Percentiles rank a stretch among this genome's conserved stretches.
Conservation (phyloP, 2,888 invertebrate species). For the Rhorus exstirpatorius region DNA sequence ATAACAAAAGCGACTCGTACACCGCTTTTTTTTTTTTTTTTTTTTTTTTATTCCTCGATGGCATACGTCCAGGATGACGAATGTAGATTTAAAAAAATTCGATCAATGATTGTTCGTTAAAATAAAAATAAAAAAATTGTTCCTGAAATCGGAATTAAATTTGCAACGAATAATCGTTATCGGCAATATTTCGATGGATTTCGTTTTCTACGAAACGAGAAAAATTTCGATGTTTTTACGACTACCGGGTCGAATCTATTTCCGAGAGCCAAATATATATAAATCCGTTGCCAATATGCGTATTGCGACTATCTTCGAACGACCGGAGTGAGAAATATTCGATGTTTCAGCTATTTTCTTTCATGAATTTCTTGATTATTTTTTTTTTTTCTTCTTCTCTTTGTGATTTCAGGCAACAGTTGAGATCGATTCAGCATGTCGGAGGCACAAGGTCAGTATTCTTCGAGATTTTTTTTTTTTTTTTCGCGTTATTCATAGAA, state of each 20-base stretch:
- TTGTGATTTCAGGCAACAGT: slow-evolving; percentile 69
- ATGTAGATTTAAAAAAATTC: slow-evolving; percentile 18
- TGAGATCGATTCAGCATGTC: slow-evolving; percentile 79
- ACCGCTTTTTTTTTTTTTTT: not conserved
- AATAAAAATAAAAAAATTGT: not conserved
- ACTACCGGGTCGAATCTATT: slow-evolving; percentile 58
- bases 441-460: slow-evolving; percentile 82
- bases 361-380: slow-evolving; percentile 20
- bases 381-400: slow-evolving; percentile 48
- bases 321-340: slow-evolving; percentile 43
- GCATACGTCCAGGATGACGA: not conserved
- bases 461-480: slow-evolving; percentile 11
- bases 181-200: slow-evolving; percentile 4
- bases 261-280: slow-evolving; percentile 49
- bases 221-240: slow-evolving; percentile 66
- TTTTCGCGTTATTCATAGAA: not conserved
- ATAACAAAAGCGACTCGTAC: not conserved
- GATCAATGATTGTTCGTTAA: slow-evolving; percentile 1
- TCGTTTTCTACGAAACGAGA: slow-evolving; percentile 37
- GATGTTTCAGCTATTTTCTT: slow-evolving; percentile 42
- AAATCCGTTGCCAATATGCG: slow-evolving; percentile 48
- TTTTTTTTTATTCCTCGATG: no score
- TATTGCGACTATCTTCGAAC: slow-evolving; percentile 41
- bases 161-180: not conserved
- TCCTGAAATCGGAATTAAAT: not conserved